Base-by-base conservation (phyloP, 2,797 vertebrate genomes). In the Dryobates pubescens region DNA sequence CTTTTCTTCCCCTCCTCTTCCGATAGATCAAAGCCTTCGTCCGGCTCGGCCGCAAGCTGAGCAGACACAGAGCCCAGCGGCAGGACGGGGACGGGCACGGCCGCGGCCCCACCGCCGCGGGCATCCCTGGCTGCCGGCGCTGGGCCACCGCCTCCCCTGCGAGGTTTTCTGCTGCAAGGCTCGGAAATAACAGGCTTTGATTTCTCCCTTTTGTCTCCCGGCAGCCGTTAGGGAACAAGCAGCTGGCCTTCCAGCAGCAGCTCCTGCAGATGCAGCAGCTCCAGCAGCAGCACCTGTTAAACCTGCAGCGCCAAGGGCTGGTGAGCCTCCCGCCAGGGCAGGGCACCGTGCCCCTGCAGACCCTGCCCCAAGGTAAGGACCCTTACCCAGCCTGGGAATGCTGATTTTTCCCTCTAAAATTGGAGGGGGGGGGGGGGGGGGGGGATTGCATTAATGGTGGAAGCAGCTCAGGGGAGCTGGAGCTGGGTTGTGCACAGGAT, bases 181-280 rank as follows among this genome's bases (percentile, higher is more conserved):
- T 53, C 27, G 93, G 84, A 23, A 83, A 41, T 95, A 81, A 95
- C 7, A 10, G 3, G 88, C 96, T 67, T 18, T 96, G 91, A 75
- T 95, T 94, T 96, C 94, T 96, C 92, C 95, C 90, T 94, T 96
- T 96, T 97, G 94, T 92, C 96, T 96, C 90, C 86, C 88, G 95
- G 97, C 97, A 98, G 97, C 98, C 98, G 91, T 97, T 99, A 97
- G 98, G 99, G 97, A 99, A 97, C 96, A 99, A 99, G 97, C 99
- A 99, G 98, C 98, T 99, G 98, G 99, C 99, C 94, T 99, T 99
- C 98, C 99, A 99, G 98, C 99, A 99, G 98, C 99, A 99, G 98
- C 98, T 99, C 96, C 98, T 99, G 96, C 99, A 99, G 97, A 99
- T 99, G 99, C 99, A 99, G 98, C 99, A 99, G 97, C 97, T 99